These are phyloP conservation scores for Drosophila prolongata DNA, from an alignment of 2,888 invertebrate genomes.

Conservation along the genomic window DNA sequence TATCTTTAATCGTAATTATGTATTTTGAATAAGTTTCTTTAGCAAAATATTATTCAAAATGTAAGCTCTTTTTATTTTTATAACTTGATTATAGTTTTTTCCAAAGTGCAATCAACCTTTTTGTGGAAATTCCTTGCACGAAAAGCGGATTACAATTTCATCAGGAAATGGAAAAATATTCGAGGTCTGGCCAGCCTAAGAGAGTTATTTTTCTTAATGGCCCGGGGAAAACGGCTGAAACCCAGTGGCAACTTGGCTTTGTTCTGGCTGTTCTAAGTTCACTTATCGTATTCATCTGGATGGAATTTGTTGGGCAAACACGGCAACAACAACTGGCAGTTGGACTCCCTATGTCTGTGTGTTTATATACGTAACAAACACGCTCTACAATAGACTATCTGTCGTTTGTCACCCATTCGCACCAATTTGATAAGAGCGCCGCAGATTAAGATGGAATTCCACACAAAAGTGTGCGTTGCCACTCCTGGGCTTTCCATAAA, in stretches of 20 bases:
- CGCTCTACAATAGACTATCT: constrained; percentile 38
- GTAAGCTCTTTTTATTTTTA: neutral
- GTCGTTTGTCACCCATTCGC: constrained; percentile 34
- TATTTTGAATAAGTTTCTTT: too few relatives aligned
- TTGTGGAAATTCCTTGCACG: neutral
- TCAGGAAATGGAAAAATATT: constrained; percentile 34
- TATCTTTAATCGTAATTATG: too few relatives aligned
- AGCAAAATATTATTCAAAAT: too few relatives aligned
- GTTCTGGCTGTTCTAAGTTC: constrained; percentile 27
- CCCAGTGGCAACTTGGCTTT: constrained; percentile 2
- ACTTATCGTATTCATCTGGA: constrained; percentile 41
- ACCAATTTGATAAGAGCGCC: constrained; percentile 28
- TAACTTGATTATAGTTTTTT: neutral
- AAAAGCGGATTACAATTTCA: constrained; percentile 15
- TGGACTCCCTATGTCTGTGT: constrained; percentile 12
- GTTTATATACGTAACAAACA: constrained; percentile 24
- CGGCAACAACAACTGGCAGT: constrained; percentile 13
- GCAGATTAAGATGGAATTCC: constrained; percentile 44
- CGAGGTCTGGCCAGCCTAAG: neutral
- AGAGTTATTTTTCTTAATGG: constrained; percentile 12
- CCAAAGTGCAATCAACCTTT: neutral
- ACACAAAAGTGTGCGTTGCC: constrained; percentile 13
- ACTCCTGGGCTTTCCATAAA: constrained; percentile 9
- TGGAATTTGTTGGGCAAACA: constrained; percentile 42
- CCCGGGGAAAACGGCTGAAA: constrained; percentile 5